Conservation (phyloP, 37 sponge, comb jelly and placozoan genomes). For the Mnemiopsis leidyi region DNA sequence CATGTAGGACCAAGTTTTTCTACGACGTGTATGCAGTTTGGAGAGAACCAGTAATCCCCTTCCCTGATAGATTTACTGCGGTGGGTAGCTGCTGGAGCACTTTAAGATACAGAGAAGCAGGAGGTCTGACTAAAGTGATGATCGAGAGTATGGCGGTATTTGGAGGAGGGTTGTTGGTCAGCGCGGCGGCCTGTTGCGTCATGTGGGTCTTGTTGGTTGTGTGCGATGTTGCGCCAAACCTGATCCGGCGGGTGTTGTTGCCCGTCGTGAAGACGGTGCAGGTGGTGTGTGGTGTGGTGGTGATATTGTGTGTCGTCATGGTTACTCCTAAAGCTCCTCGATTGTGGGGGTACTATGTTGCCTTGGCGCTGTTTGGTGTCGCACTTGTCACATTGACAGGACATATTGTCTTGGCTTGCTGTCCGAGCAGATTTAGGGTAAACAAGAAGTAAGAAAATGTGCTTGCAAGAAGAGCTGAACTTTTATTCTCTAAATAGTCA, state of each 20-base stretch:
- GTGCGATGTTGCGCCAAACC: not conserved
- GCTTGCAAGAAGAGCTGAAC: no score
- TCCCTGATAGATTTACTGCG: not conserved
- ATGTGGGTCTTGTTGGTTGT: not conserved
- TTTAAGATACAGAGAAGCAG: not conserved
- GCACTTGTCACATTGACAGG: not conserved
- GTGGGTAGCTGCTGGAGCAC: not conserved
- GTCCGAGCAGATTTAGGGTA: not conserved
- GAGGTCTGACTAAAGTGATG: not conserved
- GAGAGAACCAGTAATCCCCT: not conserved
- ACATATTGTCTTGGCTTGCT: not conserved
- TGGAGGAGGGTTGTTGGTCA: not conserved
- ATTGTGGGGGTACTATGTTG: not conserved
- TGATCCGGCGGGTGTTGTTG: not conserved
- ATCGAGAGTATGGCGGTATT: not conserved
- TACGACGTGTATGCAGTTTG: not conserved
- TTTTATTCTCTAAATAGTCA: no score
- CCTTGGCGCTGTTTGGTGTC: not conserved
- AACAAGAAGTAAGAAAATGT: no score
- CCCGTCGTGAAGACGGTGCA: not conserved
- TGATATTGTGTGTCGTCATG: not conserved
- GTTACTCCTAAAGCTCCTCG: not conserved
- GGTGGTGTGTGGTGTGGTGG: not conserved
- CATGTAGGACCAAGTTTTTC: not conserved
- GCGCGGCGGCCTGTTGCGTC: not conserved